Conservation (phyloP, 2,113 vertebrate genomes). For the Procavia capensis region DNA sequence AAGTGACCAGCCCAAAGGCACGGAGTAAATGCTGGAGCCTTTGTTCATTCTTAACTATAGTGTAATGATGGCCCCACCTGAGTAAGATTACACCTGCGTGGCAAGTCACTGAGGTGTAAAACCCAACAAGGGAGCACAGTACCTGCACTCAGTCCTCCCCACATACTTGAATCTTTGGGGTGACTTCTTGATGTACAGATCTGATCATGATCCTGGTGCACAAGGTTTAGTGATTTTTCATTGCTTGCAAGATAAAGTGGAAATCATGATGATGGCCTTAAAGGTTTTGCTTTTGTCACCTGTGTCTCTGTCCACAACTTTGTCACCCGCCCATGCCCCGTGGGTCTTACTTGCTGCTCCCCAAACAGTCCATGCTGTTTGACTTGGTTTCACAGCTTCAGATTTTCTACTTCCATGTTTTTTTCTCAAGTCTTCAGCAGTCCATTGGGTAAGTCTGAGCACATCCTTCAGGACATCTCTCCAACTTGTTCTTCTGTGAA, state of each 20-base stretch:
- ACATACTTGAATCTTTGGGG: accelerated
- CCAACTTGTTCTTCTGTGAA: neutral
- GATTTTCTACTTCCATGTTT: neutral
- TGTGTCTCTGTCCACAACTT: neutral
- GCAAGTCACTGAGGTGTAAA: neutral
- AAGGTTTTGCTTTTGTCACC: neutral
- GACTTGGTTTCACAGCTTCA: neutral
- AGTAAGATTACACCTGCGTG: neutral
- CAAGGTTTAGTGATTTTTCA: neutral
- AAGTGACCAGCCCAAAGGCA: neutral
- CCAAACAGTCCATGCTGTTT: neutral
- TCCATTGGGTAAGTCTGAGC: neutral
- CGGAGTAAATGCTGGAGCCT: neutral
- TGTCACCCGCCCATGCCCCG: neutral
- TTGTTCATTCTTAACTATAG: accelerated
- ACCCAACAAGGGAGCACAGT: neutral
- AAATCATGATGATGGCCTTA: neutral
- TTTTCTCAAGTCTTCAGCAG: neutral
- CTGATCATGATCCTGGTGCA: neutral
- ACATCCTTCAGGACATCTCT: neutral
- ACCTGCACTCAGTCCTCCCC: neutral
- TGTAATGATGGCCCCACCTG: neutral
- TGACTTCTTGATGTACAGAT: neutral
- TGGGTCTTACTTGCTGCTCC: neutral
- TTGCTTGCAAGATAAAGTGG: neutral